Evolutionary conservation across 2,113 vertebrate genomes (phyloP), one percentile per base, ranked within the genome.

Genomic region (Phaethon lepturus): DNA sequence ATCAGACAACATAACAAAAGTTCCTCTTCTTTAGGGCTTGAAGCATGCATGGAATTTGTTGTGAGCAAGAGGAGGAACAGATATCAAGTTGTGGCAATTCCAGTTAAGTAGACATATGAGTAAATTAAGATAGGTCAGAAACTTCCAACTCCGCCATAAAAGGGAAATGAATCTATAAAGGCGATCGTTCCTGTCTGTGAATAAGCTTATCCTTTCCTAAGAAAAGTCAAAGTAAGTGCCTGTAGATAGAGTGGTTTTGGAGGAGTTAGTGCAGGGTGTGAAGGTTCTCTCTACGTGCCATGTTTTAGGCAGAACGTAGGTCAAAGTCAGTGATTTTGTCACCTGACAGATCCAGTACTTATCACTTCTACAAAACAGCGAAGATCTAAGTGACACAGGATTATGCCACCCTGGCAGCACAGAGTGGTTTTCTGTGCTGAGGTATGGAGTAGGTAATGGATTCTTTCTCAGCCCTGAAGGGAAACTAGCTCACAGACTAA

Each of bases 331-430:
- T 84, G 94, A 93, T 93, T 95, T 77, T 96, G 82, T 80, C 83
- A 88, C 94, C 95, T 80, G 90, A 62, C 67, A 92, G 86, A 93
- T 91, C 88, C 94, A 94, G 68, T 74, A 64, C 40, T 73, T 90
- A 94, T 78, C 92, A 88, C 67, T 81, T 90, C 64, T 71, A 33
- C 22, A 52, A 55, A 86, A 92, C 77, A 74, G 38, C 33, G 63
- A 93, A 86, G 50, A 82, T 83, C 24, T 44, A 84, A 90, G 73
- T 40, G 47, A 78, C 75, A 90, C 24, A 56, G 31, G 90, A 93
- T 94, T 68, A 55, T 95, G 66, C 68, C 68, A 59, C 31, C 10
- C 28, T 80, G 78, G 71, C 1, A 2, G 90, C 71, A 86, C 82
- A 59, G n/a, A 74, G 25, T 44, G 42, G 38, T 93, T 64, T 87